phyloP scores from a whole-genome alignment of 2,113 vertebrate genomes.

The Entelurus aequoreus region DNA sequence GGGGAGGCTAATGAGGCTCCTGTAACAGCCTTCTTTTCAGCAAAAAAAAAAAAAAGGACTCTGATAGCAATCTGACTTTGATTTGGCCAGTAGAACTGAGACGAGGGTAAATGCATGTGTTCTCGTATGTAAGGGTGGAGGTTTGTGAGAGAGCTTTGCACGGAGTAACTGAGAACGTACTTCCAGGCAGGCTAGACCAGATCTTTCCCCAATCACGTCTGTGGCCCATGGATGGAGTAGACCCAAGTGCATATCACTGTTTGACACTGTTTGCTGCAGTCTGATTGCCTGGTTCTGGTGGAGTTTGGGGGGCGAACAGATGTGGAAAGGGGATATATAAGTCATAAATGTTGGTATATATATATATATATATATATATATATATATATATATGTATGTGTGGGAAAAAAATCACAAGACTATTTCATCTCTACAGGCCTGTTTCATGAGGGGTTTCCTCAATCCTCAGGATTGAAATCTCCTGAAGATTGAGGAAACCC shows the following conservation, averaged over 20 bases:
- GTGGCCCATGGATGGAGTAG: conserved; percentile 42
- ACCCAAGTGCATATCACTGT: conserved; percentile 48
- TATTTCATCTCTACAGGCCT: too few species aligned
- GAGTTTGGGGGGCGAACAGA: conserved; percentile 28
- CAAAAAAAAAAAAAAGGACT: conserved; percentile 40
- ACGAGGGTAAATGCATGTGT: conserved; percentile 44
- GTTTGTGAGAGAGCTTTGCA: conserved; percentile 31
- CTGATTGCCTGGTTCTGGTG: conserved; percentile 51
- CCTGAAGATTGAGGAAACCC: too few species aligned
- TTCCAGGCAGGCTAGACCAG: conserved; percentile 56
- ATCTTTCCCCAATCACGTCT: conserved; percentile 59
- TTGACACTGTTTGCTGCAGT: conserved; percentile 42
- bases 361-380: too few species aligned
- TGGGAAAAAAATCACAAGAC: too few species aligned
- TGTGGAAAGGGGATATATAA: conserved; percentile 32
- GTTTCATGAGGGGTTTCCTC: too few species aligned
- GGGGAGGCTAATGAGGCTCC: neutral
- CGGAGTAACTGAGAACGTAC: conserved; percentile 57
- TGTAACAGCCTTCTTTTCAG: too few species aligned
- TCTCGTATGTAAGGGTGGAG: conserved; percentile 16
- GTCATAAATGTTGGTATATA: too few species aligned
- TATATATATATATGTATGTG: too few species aligned
- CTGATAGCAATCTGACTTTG: conserved; percentile 67
- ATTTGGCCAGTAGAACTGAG: conserved; percentile 52
- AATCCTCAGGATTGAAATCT: too few species aligned